These are phyloP conservation scores for Fringilla coelebs DNA, from an alignment of 2,797 vertebrate species.

Conservation along the genomic window DNA sequence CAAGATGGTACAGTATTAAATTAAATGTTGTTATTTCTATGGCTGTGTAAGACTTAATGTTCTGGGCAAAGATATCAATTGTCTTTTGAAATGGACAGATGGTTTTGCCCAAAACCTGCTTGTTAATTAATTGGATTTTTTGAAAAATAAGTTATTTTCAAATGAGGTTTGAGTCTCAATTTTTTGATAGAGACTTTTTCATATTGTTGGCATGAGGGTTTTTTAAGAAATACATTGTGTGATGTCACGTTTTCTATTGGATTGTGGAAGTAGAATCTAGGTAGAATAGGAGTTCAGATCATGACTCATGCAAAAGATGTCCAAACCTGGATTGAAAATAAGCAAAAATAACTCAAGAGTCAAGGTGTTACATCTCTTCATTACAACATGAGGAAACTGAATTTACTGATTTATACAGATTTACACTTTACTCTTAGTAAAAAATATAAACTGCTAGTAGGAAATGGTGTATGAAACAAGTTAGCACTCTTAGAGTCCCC, in stretches of 20 bases:
- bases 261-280: background rate
- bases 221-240: background rate
- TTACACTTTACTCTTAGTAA: background rate
- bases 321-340: background rate
- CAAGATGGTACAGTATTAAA: constrained; percentile 38
- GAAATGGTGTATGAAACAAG: background rate
- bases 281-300: background rate
- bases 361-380: background rate
- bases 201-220: background rate
- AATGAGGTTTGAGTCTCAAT: constrained; percentile 11
- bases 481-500: background rate
- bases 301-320: background rate
- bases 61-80: constrained; percentile 56
- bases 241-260: background rate
- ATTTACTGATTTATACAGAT: background rate
- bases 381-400: background rate
- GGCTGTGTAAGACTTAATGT: constrained; percentile 26
- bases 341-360: background rate
- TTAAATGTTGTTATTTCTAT: constrained; percentile 39
- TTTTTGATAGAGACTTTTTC: constrained; percentile 7
- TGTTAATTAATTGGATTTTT: constrained; percentile 67
- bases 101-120: constrained; percentile 52
- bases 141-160: constrained; percentile 38
- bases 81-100: constrained; percentile 49
- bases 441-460: background rate